Conservation (phyloP, 2,113 vertebrate species). For the Dascyllus trimaculatus region DNA sequence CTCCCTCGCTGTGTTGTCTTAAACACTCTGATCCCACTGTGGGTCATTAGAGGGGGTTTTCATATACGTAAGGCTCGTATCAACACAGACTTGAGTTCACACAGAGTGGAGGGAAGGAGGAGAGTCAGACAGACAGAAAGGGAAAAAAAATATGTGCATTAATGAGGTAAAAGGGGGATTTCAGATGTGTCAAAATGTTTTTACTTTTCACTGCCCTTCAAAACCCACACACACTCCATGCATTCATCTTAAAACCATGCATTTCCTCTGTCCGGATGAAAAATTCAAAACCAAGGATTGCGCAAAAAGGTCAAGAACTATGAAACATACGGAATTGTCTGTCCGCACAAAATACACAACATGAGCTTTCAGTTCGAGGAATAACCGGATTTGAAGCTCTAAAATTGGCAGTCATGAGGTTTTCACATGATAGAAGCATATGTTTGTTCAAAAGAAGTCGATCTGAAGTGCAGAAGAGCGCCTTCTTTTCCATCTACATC, state of each 20-base stretch:
- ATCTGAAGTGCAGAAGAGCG: not conserved
- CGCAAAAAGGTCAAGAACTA: not conserved
- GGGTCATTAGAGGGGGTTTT: conserved; percentile 49
- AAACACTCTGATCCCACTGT: conserved; percentile 56
- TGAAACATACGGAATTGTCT: not conserved
- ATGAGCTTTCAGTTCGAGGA: not conserved
- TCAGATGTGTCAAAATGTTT: conserved; percentile 24
- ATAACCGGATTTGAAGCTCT: conserved; percentile 18
- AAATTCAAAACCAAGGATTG: not conserved
- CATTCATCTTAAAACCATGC: not conserved
- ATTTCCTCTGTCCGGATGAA: not conserved
- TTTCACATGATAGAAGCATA: conserved; percentile 20
- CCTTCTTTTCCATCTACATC: conserved; percentile 10
- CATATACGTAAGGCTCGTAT: conserved; percentile 43
- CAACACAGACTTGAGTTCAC: conserved; percentile 52
- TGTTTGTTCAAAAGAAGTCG: not conserved
- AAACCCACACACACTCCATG: conserved; percentile 14
- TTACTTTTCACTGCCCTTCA: not conserved
- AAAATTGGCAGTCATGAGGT: conserved; percentile 36
- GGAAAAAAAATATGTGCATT: not conserved
- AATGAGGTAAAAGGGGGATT: conserved; percentile 9
- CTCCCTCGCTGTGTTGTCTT: conserved; percentile 59
- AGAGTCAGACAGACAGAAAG: not conserved
- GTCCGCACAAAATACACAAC: not conserved
- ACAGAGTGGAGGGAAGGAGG: conserved; percentile 17